Percentiles rank a stretch among this genome's conserved stretches.
phyloP scores from a whole-genome alignment of 2,888 invertebrate species.

The Dichetophora obliterata region DNA sequence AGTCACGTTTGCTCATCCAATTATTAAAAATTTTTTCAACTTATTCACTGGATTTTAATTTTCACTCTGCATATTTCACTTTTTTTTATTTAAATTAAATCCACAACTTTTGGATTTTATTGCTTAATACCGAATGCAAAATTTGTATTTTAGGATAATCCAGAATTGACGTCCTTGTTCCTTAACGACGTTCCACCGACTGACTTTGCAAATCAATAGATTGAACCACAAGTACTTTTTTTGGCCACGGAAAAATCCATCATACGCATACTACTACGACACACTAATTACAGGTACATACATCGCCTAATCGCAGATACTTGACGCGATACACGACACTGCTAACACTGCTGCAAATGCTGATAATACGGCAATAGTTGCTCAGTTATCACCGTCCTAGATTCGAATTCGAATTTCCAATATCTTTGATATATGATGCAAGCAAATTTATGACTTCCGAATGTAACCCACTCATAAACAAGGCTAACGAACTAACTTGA shows the following conservation, averaged over 20 bases:
- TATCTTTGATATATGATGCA: background rate
- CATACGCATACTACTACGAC: conserved; percentile 19
- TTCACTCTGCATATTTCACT: background rate
- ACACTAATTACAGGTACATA: background rate
- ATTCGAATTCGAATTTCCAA: too few relatives aligned
- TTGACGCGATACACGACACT: conserved; percentile 13
- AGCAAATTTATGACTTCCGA: background rate
- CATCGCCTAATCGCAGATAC: background rate
- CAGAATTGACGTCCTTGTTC: conserved; percentile 55
- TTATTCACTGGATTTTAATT: background rate
- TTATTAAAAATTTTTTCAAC: background rate
- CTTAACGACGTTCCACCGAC: conserved; percentile 61
- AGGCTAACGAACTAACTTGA: background rate
- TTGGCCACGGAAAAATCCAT: conserved; percentile 18
- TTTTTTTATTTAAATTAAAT: background rate
- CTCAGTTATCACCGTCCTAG: background rate
- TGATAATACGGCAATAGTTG: conserved; percentile 35
- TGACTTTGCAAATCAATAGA: conserved; percentile 50
- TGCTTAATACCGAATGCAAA: background rate
- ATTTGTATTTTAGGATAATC: background rate
- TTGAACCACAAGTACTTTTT: conserved; percentile 43
- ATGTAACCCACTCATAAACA: background rate
- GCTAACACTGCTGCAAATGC: conserved; percentile 24
- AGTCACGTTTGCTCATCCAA: background rate
- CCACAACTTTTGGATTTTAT: background rate